A percentile compares a stretch with the other conserved stretches of the same genome.
phyloP scores from a whole-genome alignment of 2,797 vertebrate genomes.

The Liasis olivaceus region DNA sequence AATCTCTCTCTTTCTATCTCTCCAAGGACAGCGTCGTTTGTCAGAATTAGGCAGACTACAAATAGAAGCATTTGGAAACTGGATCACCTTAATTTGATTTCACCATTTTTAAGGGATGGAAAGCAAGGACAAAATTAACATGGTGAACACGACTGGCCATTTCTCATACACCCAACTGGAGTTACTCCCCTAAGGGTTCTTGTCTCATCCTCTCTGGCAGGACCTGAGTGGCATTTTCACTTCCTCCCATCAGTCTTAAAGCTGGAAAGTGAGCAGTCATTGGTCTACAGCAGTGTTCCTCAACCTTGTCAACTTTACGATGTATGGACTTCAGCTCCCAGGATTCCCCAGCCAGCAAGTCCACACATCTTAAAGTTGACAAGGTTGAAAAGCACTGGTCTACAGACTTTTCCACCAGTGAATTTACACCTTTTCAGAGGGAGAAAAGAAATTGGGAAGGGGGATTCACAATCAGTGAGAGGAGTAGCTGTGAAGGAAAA shows the following conservation, averaged over 20 bases:
- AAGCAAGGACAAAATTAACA: no score
- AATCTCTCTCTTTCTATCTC: fast-evolving
- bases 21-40: fast-evolving
- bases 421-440: not conserved
- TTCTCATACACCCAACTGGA: not conserved
- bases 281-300: no score
- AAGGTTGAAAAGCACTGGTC: no score
- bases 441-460: not conserved
- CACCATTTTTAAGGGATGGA: not conserved
- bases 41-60: not conserved
- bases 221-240: no score
- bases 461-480: no score
- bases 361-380: no score
- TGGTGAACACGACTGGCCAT: no score
- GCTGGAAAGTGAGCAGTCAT: no score
- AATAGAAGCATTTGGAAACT: not conserved
- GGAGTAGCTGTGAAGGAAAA: not conserved
- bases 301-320: no score
- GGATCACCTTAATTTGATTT: not conserved
- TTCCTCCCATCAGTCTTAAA: no score
- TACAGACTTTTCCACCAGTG: not conserved
- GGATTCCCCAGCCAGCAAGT: no score
- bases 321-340: no score
- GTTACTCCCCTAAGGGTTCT: not conserved
- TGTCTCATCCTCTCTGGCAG: not conserved